phyloP scores from a whole-genome alignment of 2,888 invertebrate species.

The Pilophorus perplexus region DNA sequence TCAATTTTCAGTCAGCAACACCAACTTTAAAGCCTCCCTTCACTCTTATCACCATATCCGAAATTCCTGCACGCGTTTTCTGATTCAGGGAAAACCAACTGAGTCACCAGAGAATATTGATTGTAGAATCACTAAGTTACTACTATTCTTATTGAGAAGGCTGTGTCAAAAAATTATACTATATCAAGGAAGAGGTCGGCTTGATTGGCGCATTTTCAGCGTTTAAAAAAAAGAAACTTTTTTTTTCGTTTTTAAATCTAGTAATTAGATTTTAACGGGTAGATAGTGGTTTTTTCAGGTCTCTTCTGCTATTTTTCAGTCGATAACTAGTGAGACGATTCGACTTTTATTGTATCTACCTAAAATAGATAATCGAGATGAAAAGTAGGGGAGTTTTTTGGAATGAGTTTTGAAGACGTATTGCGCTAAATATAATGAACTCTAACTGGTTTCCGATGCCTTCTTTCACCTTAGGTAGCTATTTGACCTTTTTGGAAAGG shows the following conservation, averaged over 20 bases:
- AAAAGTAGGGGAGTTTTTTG: slow-evolving; percentile 8
- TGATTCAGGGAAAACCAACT: background rate
- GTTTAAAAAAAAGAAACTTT: background rate
- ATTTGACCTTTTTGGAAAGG: slow-evolving; percentile 6
- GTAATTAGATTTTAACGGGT: slow-evolving; percentile 17
- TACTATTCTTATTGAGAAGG: slow-evolving; percentile 34
- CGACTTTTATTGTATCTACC: background rate
- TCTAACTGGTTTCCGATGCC: slow-evolving; percentile 34
- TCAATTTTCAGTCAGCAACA: slow-evolving; percentile 37
- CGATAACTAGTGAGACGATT: background rate
- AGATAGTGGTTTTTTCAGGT: slow-evolving; percentile 16
- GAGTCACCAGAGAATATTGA: too few species aligned
- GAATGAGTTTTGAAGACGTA: background rate
- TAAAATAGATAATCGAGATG: background rate
- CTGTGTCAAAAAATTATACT: slow-evolving; percentile 29
- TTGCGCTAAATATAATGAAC: slow-evolving; percentile 4
- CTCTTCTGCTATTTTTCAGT: slow-evolving; percentile 15
- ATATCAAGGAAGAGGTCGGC: slow-evolving; percentile 14
- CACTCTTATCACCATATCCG: slow-evolving; percentile 28
- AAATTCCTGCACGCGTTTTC: slow-evolving; percentile 31
- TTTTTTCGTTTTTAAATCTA: slow-evolving; percentile 6
- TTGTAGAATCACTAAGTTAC: slow-evolving; percentile 25
- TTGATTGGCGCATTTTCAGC: slow-evolving; percentile 14
- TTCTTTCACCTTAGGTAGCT: slow-evolving; percentile 24
- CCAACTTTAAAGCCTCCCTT: slow-evolving; percentile 32